Conservation (phyloP, 1,140 invertebrate genomes). For the Caligus rogercresseyi region DNA sequence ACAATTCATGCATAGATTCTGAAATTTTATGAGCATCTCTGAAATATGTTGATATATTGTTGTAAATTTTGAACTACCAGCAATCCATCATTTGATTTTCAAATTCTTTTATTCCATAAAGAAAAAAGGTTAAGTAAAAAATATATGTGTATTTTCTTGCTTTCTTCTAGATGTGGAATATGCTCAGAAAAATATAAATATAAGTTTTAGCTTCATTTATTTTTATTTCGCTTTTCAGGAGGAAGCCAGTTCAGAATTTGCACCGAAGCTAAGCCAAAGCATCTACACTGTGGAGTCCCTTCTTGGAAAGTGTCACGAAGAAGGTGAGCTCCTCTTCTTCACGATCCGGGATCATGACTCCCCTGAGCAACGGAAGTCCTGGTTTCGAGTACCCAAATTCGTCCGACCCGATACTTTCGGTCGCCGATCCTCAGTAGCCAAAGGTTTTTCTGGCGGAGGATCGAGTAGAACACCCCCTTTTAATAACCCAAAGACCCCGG, state of each 20-base stretch:
- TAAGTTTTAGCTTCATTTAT: no score
- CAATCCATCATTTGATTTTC: no score
- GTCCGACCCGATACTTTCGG: background rate
- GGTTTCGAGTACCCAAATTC: background rate
- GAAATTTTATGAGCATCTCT: no score
- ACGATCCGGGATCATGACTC: background rate
- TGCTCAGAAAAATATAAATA: no score
- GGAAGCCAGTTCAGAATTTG: background rate
- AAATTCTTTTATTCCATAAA: no score
- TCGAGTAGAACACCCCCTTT: no score
- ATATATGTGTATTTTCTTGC: no score
- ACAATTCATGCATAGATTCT: no score
- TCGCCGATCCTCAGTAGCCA: background rate
- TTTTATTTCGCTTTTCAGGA: background rate
- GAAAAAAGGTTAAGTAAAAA: no score
- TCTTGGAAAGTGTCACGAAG: conserved; percentile 16
- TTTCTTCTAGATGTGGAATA: no score
- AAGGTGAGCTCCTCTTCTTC: conserved; percentile 15
- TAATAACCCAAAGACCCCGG: background rate
- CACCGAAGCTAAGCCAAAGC: conserved; percentile 11
- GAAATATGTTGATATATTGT: no score
- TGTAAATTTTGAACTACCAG: no score
- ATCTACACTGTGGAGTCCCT: conserved; percentile 11
- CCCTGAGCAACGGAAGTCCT: background rate
- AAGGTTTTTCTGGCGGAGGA: background rate